These are phyloP conservation scores for Eufriesea mexicana DNA, from an alignment of 1,140 invertebrate species.

Conservation along the genomic window DNA sequence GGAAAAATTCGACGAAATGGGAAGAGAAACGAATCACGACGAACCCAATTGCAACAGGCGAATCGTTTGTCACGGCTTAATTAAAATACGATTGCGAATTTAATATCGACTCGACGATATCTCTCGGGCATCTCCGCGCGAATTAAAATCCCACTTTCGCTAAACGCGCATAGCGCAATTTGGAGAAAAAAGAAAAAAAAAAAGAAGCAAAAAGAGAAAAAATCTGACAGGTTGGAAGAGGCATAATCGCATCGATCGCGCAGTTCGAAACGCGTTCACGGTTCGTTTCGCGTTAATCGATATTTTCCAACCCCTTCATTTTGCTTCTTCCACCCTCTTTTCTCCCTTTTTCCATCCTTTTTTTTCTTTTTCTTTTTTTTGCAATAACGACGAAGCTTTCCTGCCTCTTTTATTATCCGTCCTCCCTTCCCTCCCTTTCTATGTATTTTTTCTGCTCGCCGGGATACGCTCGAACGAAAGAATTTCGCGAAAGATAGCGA, in stretches of 20 bases:
- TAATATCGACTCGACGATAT: background rate
- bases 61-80: conserved; percentile 6
- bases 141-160: conserved; percentile 7
- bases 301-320: background rate
- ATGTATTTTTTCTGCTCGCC: background rate
- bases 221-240: background rate
- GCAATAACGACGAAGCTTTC: background rate
- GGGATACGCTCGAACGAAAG: background rate
- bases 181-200: background rate
- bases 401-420: background rate
- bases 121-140: background rate
- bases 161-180: background rate
- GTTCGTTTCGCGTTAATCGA: background rate
- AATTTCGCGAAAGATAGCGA: conserved; percentile 16
- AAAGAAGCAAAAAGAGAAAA: background rate
- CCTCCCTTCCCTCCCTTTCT: background rate
- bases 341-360: background rate
- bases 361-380: background rate
- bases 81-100: conserved; percentile 5
- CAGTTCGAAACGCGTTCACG: background rate
- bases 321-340: background rate
- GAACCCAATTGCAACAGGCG: background rate
- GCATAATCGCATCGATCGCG: background rate
- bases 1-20: background rate
- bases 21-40: background rate